A percentile compares a stretch with the other conserved stretches of the same genome.
These are phyloP conservation scores for Ptychadena robeensis DNA, from an alignment of 2,797 vertebrate genomes.

Conservation along the genomic window DNA sequence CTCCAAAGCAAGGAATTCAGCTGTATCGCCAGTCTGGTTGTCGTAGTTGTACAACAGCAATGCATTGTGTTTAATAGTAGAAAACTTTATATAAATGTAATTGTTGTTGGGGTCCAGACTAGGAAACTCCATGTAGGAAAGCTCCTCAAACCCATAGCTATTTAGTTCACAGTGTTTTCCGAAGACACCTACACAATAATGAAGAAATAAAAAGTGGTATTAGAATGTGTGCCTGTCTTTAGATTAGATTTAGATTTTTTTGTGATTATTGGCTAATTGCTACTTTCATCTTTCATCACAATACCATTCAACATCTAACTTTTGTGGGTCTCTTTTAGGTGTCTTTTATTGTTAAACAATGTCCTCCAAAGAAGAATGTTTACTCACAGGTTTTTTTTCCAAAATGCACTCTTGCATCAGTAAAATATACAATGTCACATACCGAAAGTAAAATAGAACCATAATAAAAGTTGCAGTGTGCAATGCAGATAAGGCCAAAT, in stretches of 20 bases:
- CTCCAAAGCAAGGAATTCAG: conserved; percentile 94
- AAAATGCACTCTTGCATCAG: too few relatives aligned
- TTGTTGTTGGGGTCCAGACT: conserved; percentile 97
- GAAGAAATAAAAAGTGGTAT: not conserved
- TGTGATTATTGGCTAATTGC: too few relatives aligned
- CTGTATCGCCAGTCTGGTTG: conserved; percentile 93
- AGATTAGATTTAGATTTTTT: too few relatives aligned
- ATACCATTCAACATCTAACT: too few relatives aligned
- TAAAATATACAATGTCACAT: not conserved
- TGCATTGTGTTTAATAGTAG: conserved; percentile 88
- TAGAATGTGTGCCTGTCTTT: not conserved
- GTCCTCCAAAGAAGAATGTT: too few relatives aligned
- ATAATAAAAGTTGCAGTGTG: not conserved
- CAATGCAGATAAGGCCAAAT: not conserved
- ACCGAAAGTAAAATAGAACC: not conserved
- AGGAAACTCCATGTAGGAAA: conserved; percentile 98
- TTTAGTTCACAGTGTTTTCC: conserved; percentile 97
- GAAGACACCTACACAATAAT: conserved; percentile 85
- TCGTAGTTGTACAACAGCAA: conserved; percentile 95
- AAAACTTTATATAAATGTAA: conserved; percentile 97
- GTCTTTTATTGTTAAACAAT: too few relatives aligned
- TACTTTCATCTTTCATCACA: too few relatives aligned
- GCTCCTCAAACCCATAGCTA: conserved; percentile 95
- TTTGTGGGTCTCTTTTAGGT: too few relatives aligned
- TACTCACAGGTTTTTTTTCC: too few relatives aligned